A percentile compares a stretch with the other conserved stretches of the same genome.
Conservation (phyloP, 1,140 invertebrate species). For the Ooceraea biroi region DNA sequence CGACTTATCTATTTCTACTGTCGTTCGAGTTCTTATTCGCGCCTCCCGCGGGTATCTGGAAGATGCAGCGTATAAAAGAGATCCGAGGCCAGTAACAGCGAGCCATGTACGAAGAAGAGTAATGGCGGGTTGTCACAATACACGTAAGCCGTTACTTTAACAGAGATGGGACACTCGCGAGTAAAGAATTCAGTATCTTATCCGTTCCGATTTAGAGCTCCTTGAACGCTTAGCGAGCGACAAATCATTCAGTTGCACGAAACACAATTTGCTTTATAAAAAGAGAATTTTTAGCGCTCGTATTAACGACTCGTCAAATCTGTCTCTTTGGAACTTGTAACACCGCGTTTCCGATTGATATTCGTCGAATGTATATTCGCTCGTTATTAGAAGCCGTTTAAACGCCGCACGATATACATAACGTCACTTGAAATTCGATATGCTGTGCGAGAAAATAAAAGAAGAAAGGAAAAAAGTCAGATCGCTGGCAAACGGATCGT, state of each 20-base stretch:
- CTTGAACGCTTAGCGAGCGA: conserved; percentile 9
- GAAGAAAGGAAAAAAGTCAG: conserved; percentile 40
- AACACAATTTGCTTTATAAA: conserved; percentile 10
- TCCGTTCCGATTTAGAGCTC: conserved; percentile 25
- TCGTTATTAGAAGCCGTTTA: conserved; percentile 50
- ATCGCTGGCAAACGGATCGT: not conserved
- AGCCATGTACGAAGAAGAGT: conserved; percentile 49
- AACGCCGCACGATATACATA: conserved; percentile 36
- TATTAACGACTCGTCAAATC: conserved; percentile 1
- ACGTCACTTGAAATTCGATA: conserved; percentile 51
- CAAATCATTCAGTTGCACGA: conserved; percentile 43
- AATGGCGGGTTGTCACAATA: conserved; percentile 65
- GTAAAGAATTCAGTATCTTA: conserved; percentile 50
- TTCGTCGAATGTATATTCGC: conserved; percentile 31
- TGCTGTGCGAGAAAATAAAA: conserved; percentile 36
- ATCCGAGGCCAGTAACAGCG: conserved; percentile 51
- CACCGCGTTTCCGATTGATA: conserved; percentile 20
- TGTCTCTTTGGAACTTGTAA: not conserved
- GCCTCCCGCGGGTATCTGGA: conserved; percentile 38
- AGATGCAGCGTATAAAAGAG: conserved; percentile 59
- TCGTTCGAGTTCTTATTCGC: conserved; percentile 48
- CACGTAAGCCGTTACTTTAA: conserved; percentile 60
- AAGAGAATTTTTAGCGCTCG: not conserved
- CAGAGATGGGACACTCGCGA: conserved; percentile 47
- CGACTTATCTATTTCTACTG: conserved; percentile 65